Conservation (phyloP, 2,888 invertebrate genomes). For the Lamproptera curius region DNA sequence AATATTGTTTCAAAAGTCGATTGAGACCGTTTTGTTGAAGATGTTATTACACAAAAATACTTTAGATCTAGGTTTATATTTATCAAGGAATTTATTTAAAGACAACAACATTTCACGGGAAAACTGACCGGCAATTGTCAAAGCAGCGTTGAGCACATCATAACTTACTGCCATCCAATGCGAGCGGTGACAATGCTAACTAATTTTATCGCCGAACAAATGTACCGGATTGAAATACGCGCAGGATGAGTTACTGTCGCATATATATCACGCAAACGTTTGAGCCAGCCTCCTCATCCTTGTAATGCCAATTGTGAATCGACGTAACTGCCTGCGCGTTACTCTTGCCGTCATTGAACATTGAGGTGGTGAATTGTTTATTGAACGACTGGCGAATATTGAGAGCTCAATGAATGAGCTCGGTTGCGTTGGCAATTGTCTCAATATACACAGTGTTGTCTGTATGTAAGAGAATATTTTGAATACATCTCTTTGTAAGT, state of each 20-base stretch:
- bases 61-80: no score
- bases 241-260: not conserved
- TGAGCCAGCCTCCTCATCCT: conserved; percentile 1
- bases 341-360: not conserved
- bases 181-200: not conserved
- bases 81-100: no score
- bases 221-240: conserved; percentile 2
- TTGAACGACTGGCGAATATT: not conserved
- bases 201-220: not conserved
- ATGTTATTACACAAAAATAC: no score
- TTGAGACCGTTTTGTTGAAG: no score
- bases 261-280: conserved; percentile 1
- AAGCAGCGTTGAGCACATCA: no score
- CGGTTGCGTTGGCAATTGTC: no score
- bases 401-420: not conserved
- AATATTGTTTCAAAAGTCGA: no score
- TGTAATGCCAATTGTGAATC: not conserved
- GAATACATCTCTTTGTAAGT: no score
- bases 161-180: not conserved
- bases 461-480: no score
- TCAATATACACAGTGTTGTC: no score
- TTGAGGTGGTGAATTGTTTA: not conserved
- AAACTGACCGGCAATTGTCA: no score
- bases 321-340: not conserved
- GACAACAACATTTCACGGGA: no score